Evolutionary conservation across 1,140 invertebrate species (phyloP).

Genomic region (Bombus pyrosoma): DNA sequence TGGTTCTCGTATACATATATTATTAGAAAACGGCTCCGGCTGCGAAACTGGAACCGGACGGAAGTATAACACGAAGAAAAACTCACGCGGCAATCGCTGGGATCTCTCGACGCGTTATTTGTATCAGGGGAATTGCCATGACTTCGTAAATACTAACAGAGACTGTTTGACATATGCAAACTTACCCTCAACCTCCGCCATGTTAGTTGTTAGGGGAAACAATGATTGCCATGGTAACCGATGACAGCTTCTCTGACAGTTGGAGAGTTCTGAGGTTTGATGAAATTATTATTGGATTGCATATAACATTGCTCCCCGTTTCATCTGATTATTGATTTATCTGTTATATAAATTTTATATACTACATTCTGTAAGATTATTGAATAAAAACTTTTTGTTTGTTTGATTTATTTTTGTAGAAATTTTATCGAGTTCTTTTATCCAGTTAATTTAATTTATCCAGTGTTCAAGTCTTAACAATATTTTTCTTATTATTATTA

Average conservation of each 20-base stretch:
- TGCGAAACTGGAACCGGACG: constrained; percentile 48
- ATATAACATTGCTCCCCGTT: neutral
- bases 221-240: constrained; percentile 67
- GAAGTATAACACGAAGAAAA: constrained; percentile 22
- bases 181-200: constrained; percentile 77
- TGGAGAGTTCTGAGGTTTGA: neutral
- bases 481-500: no score
- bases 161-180: constrained; percentile 63
- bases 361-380: neutral
- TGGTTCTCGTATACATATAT: constrained; percentile 48
- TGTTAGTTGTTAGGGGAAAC: constrained; percentile 73
- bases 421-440: neutral
- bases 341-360: neutral
- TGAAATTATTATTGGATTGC: neutral
- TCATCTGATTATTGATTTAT: constrained; percentile 3
- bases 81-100: neutral
- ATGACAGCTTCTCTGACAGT: constrained; percentile 8
- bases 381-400: no score
- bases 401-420: neutral
- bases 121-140: constrained; percentile 6
- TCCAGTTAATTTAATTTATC: neutral
- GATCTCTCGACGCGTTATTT: constrained; percentile 52
- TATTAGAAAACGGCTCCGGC: constrained; percentile 58
- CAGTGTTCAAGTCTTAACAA: no score
- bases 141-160: constrained; percentile 32